Base-by-base conservation (phyloP, 1,140 invertebrate genomes). In the Calephelis nemesis region DNA sequence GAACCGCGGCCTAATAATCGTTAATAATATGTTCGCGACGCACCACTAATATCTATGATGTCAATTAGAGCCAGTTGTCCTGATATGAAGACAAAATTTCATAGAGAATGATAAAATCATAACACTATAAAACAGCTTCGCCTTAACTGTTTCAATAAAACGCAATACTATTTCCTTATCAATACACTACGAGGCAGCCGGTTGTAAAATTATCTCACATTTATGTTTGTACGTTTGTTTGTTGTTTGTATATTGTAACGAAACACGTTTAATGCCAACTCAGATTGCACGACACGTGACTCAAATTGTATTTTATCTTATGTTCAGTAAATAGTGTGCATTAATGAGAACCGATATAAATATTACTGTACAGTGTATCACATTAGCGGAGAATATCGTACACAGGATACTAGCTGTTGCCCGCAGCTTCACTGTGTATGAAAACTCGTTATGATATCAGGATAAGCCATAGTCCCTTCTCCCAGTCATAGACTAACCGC, bases 181-280 rank as follows among this genome's bases (percentile, higher is more conserved):
- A 58, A 58, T 40, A 39, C 39, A 40, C 58, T 60, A 60, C 58
- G 58, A 12, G 30, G 30, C 58, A 58, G 30, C 30, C 58, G 58
- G 58, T 60, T 60, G 58, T 60, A 60, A 60, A 60, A 60, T 60
- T 60, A 60, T 60, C 58, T 60, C 58, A 60, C 58, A 60, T 40
- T 60, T 7, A 12, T 58, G 54, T 60, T 12, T 42, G 39, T 60
- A 60, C 58, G 12, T 40, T 40, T n/a, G 58, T 58, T 39, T 39
- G 54, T 60, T 60, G 58, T 60, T 60, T 60, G 39, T 58, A 58
- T 58, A 58, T 60, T 60, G 40, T 42, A 60, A 60, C 39, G 58
- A 60, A 60, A 60, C 40, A 60, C 58, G 58, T 12, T 60, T 30
- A 60, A 60, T 40, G 58, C 58, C 39, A 30, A 60, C 58, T 60